Base-by-base conservation (phyloP, 2,797 vertebrate genomes). In the Taeniopygia guttata region DNA sequence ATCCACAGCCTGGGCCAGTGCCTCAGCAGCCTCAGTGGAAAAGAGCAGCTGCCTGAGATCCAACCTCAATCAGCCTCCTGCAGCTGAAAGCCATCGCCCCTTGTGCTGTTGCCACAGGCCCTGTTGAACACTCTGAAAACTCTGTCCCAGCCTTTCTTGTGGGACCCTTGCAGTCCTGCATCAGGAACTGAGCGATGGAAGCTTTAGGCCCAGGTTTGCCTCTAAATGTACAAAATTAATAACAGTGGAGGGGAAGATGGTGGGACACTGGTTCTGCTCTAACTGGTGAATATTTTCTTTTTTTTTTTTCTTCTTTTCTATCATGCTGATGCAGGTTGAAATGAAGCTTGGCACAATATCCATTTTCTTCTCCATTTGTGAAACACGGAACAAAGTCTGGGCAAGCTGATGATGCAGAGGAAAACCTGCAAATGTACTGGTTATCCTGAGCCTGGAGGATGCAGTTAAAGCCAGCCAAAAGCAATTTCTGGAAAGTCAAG, bases 331-430 rank as follows among this genome's bases (percentile, higher is more conserved):
- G 3, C 16, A 21, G 18, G 48, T 45, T 45, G 48, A 29, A 55
- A 68, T 38, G 40, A 38, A 58, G 30, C 5, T n/a, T 1, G 1
- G 45, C 14, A 27, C 18, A 36, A 64, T 2, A 4, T 21, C 42
- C 2, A 1, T 21, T 38, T 3, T 36, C 34, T 32, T 48, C 30
- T 51, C 16, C 27, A 43, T 48, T 23, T 30, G 9, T 3, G 7
- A 36, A 54, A 30, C 5, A 5, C 22, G 0, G 0, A 32, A 36
- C 7, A 4, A 42, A 46, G 6, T 29, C 43, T 2, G 3, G 40
- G 19, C 8, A 23, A 40, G 18, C 26, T 55, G 82, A 22, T 0
- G 27, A 11, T 4, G 21, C n/a, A n/a, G n/a, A n/a, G n/a, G n/a
- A n/a, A n/a, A n/a, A n/a, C n/a, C n/a, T n/a, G n/a, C n/a, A n/a